Conservation (phyloP, 23 tunicate species). For the Trididemnum clinides region DNA sequence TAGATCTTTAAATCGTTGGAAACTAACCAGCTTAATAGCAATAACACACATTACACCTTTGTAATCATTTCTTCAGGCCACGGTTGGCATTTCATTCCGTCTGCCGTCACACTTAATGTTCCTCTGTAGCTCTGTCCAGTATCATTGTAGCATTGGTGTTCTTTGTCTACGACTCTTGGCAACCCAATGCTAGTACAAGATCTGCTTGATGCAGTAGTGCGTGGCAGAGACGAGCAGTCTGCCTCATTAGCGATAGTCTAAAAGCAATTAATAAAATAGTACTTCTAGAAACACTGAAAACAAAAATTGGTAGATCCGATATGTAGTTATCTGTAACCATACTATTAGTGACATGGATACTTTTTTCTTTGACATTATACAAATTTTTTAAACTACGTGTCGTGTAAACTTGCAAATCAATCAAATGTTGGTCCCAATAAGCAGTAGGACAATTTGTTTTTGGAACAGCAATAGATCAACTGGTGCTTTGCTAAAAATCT, state of each 20-base stretch:
- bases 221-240: conserved; percentile 60
- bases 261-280: background rate
- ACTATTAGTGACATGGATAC: no score
- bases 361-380: no score
- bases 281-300: no score
- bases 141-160: conserved; percentile 60
- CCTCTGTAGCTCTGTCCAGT: conserved; percentile 67
- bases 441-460: no score
- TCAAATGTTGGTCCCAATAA: no score
- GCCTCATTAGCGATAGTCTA: conserved; percentile 56
- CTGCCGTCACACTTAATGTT: conserved; percentile 30
- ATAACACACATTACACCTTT: conserved; percentile 21
- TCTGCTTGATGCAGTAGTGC: conserved; percentile 4
- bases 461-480: no score
- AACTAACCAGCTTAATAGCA: background rate
- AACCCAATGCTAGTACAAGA: conserved; percentile 65
- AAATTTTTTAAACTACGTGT: no score
- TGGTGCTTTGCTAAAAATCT: no score
- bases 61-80: conserved; percentile 74
- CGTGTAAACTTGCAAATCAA: no score
- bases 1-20: no score
- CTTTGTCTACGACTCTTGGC: conserved; percentile 54
- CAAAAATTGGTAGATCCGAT: no score
- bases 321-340: no score
- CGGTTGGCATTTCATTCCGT: conserved; percentile 59